phyloP scores from a whole-genome alignment of 2,888 invertebrate genomes.

The Myopa testacea region DNA sequence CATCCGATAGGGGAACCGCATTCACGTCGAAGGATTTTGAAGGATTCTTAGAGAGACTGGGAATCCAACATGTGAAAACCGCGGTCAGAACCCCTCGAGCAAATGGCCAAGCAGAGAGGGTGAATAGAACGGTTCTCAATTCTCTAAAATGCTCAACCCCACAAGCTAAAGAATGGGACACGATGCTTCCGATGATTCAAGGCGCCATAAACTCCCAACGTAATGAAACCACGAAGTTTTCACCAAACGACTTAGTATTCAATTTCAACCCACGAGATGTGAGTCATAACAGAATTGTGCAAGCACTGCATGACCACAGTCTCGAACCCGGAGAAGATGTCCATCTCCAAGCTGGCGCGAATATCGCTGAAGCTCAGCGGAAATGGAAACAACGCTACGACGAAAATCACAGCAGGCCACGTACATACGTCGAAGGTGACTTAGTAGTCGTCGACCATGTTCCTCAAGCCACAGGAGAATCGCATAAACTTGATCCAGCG shows the following conservation, averaged over 20 bases:
- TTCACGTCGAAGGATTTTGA: slow-evolving; percentile 39
- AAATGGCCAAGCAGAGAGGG: not conserved
- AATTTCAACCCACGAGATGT: slow-evolving; percentile 35
- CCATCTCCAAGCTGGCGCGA: not conserved
- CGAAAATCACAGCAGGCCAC: slow-evolving; percentile 30
- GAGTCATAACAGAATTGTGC: slow-evolving; percentile 36
- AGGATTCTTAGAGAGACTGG: slow-evolving; percentile 20
- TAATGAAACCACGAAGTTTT: slow-evolving; percentile 35
- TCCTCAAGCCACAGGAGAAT: slow-evolving; percentile 29
- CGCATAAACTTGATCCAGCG: slow-evolving; percentile 37
- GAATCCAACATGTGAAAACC: slow-evolving; percentile 38
- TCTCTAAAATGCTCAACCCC: slow-evolving; percentile 1
- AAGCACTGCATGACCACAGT: slow-evolving; percentile 29
- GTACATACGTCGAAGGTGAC: slow-evolving; percentile 34
- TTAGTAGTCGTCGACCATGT: slow-evolving; percentile 37
- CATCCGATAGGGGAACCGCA: slow-evolving; percentile 33
- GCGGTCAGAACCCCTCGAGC: slow-evolving; percentile 33
- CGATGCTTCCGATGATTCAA: slow-evolving; percentile 15
- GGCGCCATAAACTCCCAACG: slow-evolving; percentile 18
- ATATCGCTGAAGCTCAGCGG: slow-evolving; percentile 12
- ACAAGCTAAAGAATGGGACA: slow-evolving; percentile 29
- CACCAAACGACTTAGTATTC: slow-evolving; percentile 38
- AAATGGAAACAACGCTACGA: slow-evolving; percentile 44
- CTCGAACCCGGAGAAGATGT: not conserved
- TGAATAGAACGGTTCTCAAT: slow-evolving; percentile 2